These are phyloP conservation scores for Phocoena phocoena DNA, from an alignment of 2,113 vertebrate genomes.

Conservation along the genomic window DNA sequence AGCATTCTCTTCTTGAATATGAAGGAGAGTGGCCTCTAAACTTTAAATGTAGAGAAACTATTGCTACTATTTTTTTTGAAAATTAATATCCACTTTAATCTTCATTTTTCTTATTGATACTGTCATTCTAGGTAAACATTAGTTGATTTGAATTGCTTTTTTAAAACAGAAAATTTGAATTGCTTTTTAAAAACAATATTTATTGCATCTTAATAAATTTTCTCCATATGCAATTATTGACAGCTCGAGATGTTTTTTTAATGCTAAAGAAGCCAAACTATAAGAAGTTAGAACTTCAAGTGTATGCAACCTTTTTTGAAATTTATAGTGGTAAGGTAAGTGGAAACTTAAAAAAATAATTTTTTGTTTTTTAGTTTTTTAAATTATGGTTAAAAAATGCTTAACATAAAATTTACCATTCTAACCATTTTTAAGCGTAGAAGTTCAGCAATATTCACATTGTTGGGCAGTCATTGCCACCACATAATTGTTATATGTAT, in stretches of 20 bases:
- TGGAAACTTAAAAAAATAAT: conserved; percentile 75
- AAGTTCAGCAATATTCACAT: background rate
- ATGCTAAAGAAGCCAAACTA: conserved; percentile 98
- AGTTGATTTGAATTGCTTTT: background rate
- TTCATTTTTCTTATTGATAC: conserved; percentile 33
- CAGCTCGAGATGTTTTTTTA: conserved; percentile 97
- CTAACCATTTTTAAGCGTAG: background rate
- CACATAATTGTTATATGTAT: background rate
- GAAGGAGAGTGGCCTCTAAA: background rate
- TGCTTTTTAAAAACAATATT: conserved; percentile 49
- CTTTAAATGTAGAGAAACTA: background rate
- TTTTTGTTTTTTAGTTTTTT: background rate
- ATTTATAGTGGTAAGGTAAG: conserved; percentile 98
- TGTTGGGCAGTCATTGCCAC: background rate
- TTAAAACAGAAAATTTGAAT: conserved; percentile 27
- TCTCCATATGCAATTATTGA: conserved; percentile 71
- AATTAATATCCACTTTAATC: background rate
- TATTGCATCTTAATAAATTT: background rate
- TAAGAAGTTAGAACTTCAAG: conserved; percentile 98
- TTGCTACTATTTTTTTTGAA: background rate
- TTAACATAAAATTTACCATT: background rate
- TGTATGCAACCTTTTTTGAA: conserved; percentile 98
- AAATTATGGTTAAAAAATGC: background rate
- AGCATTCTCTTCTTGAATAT: background rate
- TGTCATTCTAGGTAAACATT: background rate